phyloP scores from a whole-genome alignment of 2,888 invertebrate species.

The Drosophila monieri region DNA sequence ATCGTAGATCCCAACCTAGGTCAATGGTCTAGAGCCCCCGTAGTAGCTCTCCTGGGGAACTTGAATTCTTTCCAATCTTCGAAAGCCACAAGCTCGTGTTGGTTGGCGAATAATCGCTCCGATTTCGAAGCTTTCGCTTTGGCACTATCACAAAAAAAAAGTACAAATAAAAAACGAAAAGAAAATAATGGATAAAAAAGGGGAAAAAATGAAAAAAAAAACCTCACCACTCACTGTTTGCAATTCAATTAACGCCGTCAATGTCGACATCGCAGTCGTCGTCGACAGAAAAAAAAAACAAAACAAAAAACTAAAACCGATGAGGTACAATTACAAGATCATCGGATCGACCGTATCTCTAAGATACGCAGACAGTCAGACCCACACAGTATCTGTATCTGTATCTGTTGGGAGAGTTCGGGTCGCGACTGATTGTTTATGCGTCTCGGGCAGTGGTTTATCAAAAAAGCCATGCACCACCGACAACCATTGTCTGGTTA shows the following conservation, averaged over 20 bases:
- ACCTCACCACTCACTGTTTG: slow-evolving; percentile 57
- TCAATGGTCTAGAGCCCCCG: slow-evolving; percentile 19
- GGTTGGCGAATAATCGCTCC: slow-evolving; percentile 25
- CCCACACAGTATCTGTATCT: neutral
- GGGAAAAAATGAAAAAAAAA: neutral
- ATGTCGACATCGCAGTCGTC: slow-evolving; percentile 49
- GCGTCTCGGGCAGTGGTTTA: slow-evolving; percentile 56
- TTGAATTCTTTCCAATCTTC: slow-evolving; percentile 11
- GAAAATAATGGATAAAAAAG: neutral
- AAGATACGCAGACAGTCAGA: neutral
- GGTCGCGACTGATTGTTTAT: slow-evolving; percentile 50
- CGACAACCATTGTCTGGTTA: slow-evolving; percentile 66
- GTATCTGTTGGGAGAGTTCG: neutral
- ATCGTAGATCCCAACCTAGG: slow-evolving; percentile 29
- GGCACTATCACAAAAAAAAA: slow-evolving; percentile 17
- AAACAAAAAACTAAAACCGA: slow-evolving; percentile 4
- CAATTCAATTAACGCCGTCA: slow-evolving; percentile 77
- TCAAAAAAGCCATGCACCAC: slow-evolving; percentile 45
- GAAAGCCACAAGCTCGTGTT: neutral
- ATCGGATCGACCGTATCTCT: slow-evolving; percentile 33
- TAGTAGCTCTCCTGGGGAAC: neutral
- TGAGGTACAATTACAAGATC: slow-evolving; percentile 72
- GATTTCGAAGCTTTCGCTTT: slow-evolving; percentile 44
- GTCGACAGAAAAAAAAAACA: neutral
- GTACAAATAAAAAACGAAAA: slow-evolving; percentile 2